Base-by-base conservation (phyloP, 2,888 invertebrate species). In the Rhodophaea formosa region DNA sequence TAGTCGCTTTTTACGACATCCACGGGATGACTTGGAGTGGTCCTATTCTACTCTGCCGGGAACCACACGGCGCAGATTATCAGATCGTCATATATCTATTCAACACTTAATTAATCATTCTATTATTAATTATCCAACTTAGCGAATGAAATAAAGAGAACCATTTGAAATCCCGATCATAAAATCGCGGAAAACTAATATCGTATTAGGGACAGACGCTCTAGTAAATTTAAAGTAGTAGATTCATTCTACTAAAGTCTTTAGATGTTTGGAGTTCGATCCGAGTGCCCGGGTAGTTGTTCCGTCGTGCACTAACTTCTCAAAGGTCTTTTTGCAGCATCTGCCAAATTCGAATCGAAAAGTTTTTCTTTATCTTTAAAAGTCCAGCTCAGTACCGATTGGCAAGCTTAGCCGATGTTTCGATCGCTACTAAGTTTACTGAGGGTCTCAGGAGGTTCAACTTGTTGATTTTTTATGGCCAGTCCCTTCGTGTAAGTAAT, bases 321-420 rank as follows among this genome's bases (percentile, higher is more conserved):
- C 59, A 61, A 74, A 71, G 69, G 69, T 75, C 71, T 76, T 79
- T 80, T 81, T 78, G 75, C 69, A 75, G 72, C 77, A 80, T 84
- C 77, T 82, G 80, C 79, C 77, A 81, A 84, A 85, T 82, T 75
- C 74, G 79, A 82, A 80, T 80, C 72, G 70, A 72, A 82, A 85
- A 85, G 70, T 83, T 84, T 82, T 77, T 80, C 80, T 85, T 82
- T 84, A 80, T 80, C 77, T 80, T 77, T 68, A 61, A 70, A 75
- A 79, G 75, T 84, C 74, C 76, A 75, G 76, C 68, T 76, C 66
- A 60, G 82, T 79, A 80, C 79, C 76, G 77, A 80, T 68, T 72
- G 61, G 45, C 59, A 62, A 72, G 75, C 76, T 82, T 82, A 81
- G 80, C 76, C 75, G 35, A 59, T 51, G 32, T 45, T 46, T 55